These are phyloP conservation scores for Nyctibius bracteatus DNA, from an alignment of 2,113 vertebrate species.

Conservation along the genomic window DNA sequence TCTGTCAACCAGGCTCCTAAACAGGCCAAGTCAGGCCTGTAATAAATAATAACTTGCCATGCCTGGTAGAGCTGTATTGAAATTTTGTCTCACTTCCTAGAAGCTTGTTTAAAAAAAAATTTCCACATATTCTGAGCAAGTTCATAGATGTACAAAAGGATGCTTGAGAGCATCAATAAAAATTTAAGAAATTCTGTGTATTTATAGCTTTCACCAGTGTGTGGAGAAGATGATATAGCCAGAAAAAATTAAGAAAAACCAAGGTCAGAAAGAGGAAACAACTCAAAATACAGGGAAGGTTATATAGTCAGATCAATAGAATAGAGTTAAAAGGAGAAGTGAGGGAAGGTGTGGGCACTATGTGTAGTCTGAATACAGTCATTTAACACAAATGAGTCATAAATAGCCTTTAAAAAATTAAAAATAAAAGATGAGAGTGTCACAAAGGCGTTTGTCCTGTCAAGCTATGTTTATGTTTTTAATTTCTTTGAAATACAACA, in stretches of 20 bases:
- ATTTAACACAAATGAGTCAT: background rate
- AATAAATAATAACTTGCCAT: background rate
- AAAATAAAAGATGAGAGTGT: background rate
- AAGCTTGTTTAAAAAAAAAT: background rate
- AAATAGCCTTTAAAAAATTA: background rate
- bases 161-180: background rate
- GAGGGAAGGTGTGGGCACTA: background rate
- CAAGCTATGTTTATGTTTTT: background rate
- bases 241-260: background rate
- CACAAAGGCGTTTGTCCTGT: background rate
- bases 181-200: background rate
- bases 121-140: background rate
- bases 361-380: background rate
- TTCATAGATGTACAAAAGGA: background rate
- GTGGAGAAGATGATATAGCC: background rate
- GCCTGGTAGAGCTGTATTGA: background rate
- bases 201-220: background rate
- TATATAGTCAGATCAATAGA: background rate
- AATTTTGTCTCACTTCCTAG: background rate
- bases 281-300: background rate
- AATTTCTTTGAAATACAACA: background rate
- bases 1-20: too few relatives aligned
- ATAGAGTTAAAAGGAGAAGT: background rate
- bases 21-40: too few relatives aligned
- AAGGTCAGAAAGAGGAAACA: background rate